A percentile compares a stretch with the other conserved stretches of the same genome.
These are phyloP conservation scores for Hyperopisus bebe DNA, from an alignment of 2,113 vertebrate species.

Conservation along the genomic window DNA sequence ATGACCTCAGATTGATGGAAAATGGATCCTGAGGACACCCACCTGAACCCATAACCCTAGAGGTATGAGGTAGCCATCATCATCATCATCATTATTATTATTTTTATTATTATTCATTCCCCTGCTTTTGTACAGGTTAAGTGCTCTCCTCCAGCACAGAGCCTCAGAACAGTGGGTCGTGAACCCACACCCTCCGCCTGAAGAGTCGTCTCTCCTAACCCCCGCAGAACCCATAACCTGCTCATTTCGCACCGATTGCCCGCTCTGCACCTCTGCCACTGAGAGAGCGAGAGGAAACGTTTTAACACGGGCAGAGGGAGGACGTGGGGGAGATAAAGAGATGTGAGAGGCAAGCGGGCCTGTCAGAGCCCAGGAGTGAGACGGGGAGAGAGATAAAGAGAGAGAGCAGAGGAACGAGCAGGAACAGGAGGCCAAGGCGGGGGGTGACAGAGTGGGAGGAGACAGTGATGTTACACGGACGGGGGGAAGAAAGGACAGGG, in stretches of 20 bases:
- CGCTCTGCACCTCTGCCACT: not conserved
- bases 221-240: not conserved
- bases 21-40: not conserved
- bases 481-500: not conserved
- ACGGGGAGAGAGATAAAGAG: not conserved
- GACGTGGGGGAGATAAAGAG: not conserved
- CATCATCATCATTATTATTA: not conserved
- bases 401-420: not conserved
- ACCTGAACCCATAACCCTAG: not conserved
- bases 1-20: not conserved
- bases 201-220: not conserved
- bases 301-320: not conserved
- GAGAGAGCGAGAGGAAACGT: not conserved
- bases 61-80: not conserved
- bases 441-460: conserved; percentile 8
- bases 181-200: not conserved
- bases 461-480: not conserved
- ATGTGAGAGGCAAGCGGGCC: not conserved
- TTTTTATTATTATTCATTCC: not conserved
- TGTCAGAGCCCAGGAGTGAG: not conserved
- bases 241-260: not conserved
- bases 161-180: not conserved
- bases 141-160: not conserved
- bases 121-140: not conserved
- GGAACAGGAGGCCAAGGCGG: not conserved